Evolutionary conservation across 2,888 invertebrate species (phyloP), one percentile per base, ranked within the genome.

Genomic region (Acronicta leporina): DNA sequence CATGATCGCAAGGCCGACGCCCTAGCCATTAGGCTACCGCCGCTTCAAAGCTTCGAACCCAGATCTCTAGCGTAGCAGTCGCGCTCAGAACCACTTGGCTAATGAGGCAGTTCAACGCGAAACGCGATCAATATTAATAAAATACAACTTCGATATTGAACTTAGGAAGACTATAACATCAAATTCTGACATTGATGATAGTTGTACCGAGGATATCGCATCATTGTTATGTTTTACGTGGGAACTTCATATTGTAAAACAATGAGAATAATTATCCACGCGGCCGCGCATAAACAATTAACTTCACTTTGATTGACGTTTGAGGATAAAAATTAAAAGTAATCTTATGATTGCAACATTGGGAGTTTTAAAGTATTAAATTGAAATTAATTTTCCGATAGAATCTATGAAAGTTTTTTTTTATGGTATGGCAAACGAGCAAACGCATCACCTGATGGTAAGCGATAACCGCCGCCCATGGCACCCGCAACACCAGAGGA

Each of bases 271-370:
- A 73, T 59, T 68, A 58, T 41, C 55, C 70, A 62, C 49, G 38
- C 54, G 41, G 52, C 44, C 54, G 75, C 44, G 16, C 41, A 40
- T 43, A 62, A 54, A 68, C 54, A 70, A 68, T 62, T 56, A 68
- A 53, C 38, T 51, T 16, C n/a, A 25, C 14, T 30, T 50, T 69
- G 61, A 69, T 60, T 68, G 68, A 69, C 62, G 68, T 68, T 27
- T 33, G 25, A 41, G 44, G 68, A 52, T 60, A 60, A 73, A n/a
- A 60, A 73, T 68, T 54, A 73, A 68, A 68, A 69, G 73, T 53
- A 59, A 52, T 33, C 2, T 56, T 58, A 68, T 73, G 41, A 68
- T 43, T 27, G 55, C 15, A 49, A 27, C 45, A 49, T 33, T 33
- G 40, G 40, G 20, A 33, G 16, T 50, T 27, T 0, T 20, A 7